phyloP scores from a whole-genome alignment of 2,113 vertebrate genomes.

The Thryonomys swinderianus region DNA sequence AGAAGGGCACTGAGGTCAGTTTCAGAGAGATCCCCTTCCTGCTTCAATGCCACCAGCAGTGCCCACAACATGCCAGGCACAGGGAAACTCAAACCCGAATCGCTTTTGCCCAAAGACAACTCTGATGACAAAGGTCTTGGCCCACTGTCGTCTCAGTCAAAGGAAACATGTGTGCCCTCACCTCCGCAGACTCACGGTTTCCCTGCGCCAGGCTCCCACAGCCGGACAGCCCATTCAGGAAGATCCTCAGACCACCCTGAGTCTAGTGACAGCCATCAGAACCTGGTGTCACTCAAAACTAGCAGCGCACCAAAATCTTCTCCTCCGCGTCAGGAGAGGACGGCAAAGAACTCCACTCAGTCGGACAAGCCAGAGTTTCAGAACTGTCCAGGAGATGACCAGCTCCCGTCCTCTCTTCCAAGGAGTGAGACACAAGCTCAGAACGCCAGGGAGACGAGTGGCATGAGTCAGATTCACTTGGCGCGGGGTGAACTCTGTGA shows the following conservation, averaged over 20 bases:
- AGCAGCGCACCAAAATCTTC: slow-evolving; percentile 31
- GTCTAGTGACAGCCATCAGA: background rate
- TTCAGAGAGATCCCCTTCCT: slow-evolving; percentile 66
- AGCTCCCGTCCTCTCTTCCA: slow-evolving; percentile 68
- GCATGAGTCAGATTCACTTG: slow-evolving; percentile 84
- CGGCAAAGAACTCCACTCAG: slow-evolving; percentile 37
- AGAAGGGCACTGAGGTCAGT: slow-evolving; percentile 43
- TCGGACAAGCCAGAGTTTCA: slow-evolving; percentile 72
- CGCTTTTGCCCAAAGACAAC: slow-evolving; percentile 73
- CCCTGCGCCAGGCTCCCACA: slow-evolving; percentile 70
- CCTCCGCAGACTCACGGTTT: slow-evolving; percentile 77
- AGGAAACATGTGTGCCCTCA: slow-evolving; percentile 70
- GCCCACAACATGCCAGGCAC: slow-evolving; percentile 67
- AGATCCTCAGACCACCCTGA: slow-evolving; percentile 57
- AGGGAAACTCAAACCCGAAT: slow-evolving; percentile 45
- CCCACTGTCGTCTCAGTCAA: slow-evolving; percentile 71
- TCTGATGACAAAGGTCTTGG: slow-evolving; percentile 71
- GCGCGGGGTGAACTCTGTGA: slow-evolving; percentile 85
- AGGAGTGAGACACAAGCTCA: slow-evolving; percentile 79
- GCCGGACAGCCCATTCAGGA: slow-evolving; percentile 69
- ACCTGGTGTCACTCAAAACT: slow-evolving; percentile 41
- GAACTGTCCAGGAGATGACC: slow-evolving; percentile 79
- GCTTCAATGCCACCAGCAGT: slow-evolving; percentile 51
- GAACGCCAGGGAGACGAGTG: slow-evolving; percentile 74
- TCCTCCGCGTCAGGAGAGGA: slow-evolving; percentile 58